Base-by-base conservation (phyloP, 92 coral and sea anemone genomes). In the Galaxea fascicularis region DNA sequence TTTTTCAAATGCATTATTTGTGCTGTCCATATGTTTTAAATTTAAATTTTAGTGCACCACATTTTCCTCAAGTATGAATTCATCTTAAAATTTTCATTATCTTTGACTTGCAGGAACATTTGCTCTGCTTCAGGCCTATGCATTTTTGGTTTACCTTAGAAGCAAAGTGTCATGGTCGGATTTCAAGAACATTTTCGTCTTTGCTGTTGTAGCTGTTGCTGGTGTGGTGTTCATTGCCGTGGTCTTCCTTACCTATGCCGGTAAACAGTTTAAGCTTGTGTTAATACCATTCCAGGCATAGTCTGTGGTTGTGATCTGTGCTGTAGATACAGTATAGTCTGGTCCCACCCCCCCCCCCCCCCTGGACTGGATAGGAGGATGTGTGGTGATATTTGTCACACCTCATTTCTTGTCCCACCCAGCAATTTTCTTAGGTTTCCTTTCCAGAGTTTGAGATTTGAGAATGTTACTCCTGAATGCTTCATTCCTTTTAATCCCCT, bases 121-220 rank as follows among this genome's bases (percentile, higher is more conserved):
- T 85, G 98, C 98, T 21, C 88, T 96, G 54, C 91, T 96, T 4
- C 98, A 96, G 62, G 98, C 98, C 31, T 96, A 94, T 78, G 96
- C 94, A 45, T 96, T 94, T 65, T 89, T 96, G 82, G 89, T 94
- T 74, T 96, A 91, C 73, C 59, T 96, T 0, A 91, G 89, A 86
- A 89, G 83, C 62, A 95, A 96, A 53, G 90, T 91, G 56, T 94
- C 98, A 13, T 96, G 98, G 98, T 79, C 98, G 20, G 98, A 96
- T 69, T 94, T 96, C 66, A 94, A 90, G 58, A 90, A 96, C 72
- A 84, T 96, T 74, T 92, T 96, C 45, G 86, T 88, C 26, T 89
- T 96, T 63, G 84, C 91, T 80, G 94, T 94, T 11, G 90, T 89
- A 1, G 89, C 91, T 10, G 89, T 86, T 25, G 99, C 99, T 78